Percentiles rank a stretch among this genome's conserved stretches.
These are phyloP conservation scores for Cetoscarus ocellatus DNA, from an alignment of 2,797 vertebrate species.

Conservation along the genomic window DNA sequence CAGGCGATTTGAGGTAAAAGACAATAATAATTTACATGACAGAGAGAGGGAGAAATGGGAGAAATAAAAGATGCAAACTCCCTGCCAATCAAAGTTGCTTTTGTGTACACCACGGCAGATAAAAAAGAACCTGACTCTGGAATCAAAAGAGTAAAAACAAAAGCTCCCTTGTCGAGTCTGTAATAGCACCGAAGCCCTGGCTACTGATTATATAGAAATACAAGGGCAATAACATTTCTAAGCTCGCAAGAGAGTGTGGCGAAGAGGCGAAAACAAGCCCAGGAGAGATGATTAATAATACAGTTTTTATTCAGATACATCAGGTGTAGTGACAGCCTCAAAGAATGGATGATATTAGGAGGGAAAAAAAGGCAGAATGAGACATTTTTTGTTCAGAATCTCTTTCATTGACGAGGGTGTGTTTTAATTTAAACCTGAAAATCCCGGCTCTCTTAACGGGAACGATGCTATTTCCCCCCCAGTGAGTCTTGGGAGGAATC, in stretches of 20 bases:
- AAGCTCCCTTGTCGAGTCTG: constrained; percentile 75
- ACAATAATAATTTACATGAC: constrained; percentile 84
- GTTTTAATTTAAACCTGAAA: constrained; percentile 80
- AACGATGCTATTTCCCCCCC: constrained; percentile 75
- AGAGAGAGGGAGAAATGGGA: constrained; percentile 51
- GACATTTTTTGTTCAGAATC: constrained; percentile 38
- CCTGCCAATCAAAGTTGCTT: constrained; percentile 83
- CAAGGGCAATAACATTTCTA: constrained; percentile 81
- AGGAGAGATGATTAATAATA: constrained; percentile 82
- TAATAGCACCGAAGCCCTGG: constrained; percentile 69
- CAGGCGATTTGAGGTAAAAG: constrained; percentile 82
- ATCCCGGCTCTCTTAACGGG: constrained; percentile 71
- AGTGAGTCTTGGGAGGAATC: constrained; percentile 77
- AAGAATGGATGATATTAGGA: constrained; percentile 48
- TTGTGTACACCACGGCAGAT: constrained; percentile 76
- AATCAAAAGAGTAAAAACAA: constrained; percentile 85
- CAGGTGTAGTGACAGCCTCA: constrained; percentile 44
- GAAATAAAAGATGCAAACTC: constrained; percentile 66
- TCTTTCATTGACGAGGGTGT: constrained; percentile 63
- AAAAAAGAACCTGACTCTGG: constrained; percentile 80
- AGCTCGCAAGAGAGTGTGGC: constrained; percentile 70
- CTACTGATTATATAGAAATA: constrained; percentile 81
- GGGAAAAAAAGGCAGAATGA: constrained; percentile 9
- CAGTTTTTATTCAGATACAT: constrained; percentile 70
- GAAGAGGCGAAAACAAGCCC: constrained; percentile 73